Conservation (phyloP, 2,113 vertebrate genomes). For the Prunella fulvescens region DNA sequence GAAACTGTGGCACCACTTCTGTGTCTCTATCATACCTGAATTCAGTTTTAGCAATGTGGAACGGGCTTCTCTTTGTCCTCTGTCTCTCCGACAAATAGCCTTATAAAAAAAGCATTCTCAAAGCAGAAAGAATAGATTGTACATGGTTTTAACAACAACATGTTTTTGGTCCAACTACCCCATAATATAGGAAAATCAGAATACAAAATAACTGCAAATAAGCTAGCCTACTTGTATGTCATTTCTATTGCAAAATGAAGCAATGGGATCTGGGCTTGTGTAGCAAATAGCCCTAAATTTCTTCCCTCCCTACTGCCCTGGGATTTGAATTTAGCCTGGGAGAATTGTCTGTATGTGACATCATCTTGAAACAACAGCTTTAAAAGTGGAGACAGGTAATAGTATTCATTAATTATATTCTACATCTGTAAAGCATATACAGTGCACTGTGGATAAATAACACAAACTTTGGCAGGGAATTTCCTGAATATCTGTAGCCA, state of each 20-base stretch:
- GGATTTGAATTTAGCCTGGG: background rate
- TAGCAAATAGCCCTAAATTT: conserved; percentile 11
- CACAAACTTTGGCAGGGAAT: background rate
- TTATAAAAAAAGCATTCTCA: conserved; percentile 4
- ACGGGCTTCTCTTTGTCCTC: background rate
- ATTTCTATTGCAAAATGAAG: conserved; percentile 15
- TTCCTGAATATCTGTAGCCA: background rate
- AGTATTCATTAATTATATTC: background rate
- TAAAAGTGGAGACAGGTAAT: conserved; percentile 9
- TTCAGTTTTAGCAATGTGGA: background rate
- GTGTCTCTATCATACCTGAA: background rate
- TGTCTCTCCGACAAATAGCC: background rate
- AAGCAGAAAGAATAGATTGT: conserved; percentile 2
- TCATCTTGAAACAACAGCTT: conserved; percentile 11
- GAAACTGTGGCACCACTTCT: background rate
- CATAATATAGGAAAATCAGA: conserved; percentile 11
- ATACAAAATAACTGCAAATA: background rate
- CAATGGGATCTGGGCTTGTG: background rate
- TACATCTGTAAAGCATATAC: conserved; percentile 3
- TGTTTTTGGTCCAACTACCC: background rate
- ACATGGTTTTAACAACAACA: background rate
- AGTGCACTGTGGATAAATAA: background rate
- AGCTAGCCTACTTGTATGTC: background rate
- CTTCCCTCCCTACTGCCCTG: background rate
- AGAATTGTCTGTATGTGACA: background rate